A percentile compares a stretch with the other conserved stretches of the same genome.
These are phyloP conservation scores for Drosophila diplacantha DNA, from an alignment of 2,888 invertebrate species.

Conservation along the genomic window DNA sequence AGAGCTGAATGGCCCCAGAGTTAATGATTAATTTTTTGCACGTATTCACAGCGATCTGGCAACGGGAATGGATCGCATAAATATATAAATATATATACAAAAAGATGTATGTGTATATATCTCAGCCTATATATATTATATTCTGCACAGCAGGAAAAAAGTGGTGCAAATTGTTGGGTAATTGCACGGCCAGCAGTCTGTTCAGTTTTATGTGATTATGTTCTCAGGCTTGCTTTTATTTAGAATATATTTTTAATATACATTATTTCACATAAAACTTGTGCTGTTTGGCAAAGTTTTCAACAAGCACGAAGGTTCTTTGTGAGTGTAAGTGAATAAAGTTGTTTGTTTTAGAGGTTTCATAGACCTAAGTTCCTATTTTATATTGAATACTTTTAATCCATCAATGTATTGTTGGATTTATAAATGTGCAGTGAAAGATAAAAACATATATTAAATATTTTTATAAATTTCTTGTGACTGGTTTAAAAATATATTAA, in stretches of 20 bases:
- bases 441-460: background rate
- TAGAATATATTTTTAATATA: background rate
- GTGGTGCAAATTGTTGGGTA: background rate
- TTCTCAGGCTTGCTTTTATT: background rate
- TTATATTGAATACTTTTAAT: no score
- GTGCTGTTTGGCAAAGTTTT: background rate
- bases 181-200: no score
- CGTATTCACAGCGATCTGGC: slow-evolving; percentile 44
- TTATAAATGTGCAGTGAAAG: accelerated
- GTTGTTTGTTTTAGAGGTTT: background rate
- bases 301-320: background rate
- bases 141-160: background rate
- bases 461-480: no score
- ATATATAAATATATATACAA: slow-evolving; percentile 1
- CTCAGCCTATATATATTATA: background rate
- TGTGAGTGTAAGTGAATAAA: background rate
- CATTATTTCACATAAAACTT: background rate
- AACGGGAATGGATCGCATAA: slow-evolving; percentile 28
- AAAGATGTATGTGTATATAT: background rate
- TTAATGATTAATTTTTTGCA: slow-evolving; percentile 69
- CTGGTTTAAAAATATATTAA: background rate
- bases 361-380: background rate
- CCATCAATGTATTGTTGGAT: background rate
- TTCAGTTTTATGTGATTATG: background rate
- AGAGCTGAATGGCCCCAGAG: slow-evolving; percentile 11